phyloP scores from a whole-genome alignment of 1,140 invertebrate species.

The Lepidurus couesii region DNA sequence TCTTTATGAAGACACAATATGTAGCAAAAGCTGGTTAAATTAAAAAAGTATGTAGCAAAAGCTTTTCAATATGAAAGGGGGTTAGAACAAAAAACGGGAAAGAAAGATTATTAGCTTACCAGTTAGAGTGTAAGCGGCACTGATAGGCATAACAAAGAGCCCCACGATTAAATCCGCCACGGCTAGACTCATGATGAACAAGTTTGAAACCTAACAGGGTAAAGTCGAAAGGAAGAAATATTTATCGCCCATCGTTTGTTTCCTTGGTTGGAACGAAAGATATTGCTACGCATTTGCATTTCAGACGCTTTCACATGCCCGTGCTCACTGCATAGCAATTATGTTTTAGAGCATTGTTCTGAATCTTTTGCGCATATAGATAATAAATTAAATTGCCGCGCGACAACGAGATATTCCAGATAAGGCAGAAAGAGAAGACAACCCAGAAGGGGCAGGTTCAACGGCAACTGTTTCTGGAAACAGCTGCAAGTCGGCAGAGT shows the following conservation, averaged over 20 bases:
- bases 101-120: constrained; percentile 37
- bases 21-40: too few relatives aligned
- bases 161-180: constrained; percentile 60
- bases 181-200: constrained; percentile 60
- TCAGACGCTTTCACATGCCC: background rate
- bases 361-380: background rate
- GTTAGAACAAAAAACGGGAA: background rate
- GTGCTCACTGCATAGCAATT: background rate
- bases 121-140: constrained; percentile 55
- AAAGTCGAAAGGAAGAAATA: constrained; percentile 28
- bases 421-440: too few relatives aligned
- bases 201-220: constrained; percentile 54
- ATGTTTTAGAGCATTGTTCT: background rate
- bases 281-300: background rate
- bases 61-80: too few relatives aligned
- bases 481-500: too few relatives aligned
- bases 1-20: too few relatives aligned
- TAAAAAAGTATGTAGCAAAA: too few relatives aligned
- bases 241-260: background rate
- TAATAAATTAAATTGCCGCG: too few relatives aligned
- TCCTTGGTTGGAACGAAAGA: background rate
- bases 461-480: too few relatives aligned
- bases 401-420: too few relatives aligned
- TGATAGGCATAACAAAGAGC: constrained; percentile 58
- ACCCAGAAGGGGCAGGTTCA: too few relatives aligned